A percentile compares a stretch with the other conserved stretches of the same genome.
Evolutionary conservation across 2,797 vertebrate species (phyloP).

Genomic region (Neosilurus mollespiculum): DNA sequence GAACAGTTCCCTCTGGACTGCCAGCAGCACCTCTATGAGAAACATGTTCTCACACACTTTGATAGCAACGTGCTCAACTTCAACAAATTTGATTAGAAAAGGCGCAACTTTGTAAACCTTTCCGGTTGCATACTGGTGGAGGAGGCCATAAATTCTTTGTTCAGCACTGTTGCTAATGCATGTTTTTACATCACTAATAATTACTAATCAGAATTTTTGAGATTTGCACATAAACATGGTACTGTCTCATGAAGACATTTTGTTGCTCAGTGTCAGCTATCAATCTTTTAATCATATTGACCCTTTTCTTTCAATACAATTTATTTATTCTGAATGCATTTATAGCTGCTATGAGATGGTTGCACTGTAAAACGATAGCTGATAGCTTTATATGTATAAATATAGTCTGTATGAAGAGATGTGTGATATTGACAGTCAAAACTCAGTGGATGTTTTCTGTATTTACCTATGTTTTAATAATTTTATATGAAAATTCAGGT

Average conservation of each 20-base stretch:
- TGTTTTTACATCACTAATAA: slow-evolving; percentile 42
- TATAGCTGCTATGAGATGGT: slow-evolving; percentile 37
- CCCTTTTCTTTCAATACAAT: background rate
- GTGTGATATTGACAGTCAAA: background rate
- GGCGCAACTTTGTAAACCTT: background rate
- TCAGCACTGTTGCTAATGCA: slow-evolving; percentile 46
- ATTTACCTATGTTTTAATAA: background rate
- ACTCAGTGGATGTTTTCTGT: slow-evolving; percentile 17
- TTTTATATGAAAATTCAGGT: slow-evolving; percentile 31
- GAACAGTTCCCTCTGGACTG: slow-evolving; percentile 96
- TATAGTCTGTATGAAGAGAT: background rate
- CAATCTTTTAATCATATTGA: background rate
- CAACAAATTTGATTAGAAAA: slow-evolving; percentile 75
- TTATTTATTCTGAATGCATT: slow-evolving; percentile 32
- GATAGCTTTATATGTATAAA: slow-evolving; percentile 39
- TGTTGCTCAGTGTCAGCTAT: slow-evolving; percentile 23
- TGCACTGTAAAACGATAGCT: slow-evolving; percentile 37
- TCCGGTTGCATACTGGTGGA: background rate
- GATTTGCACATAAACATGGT: slow-evolving; percentile 54
- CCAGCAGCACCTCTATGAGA: slow-evolving; percentile 90
- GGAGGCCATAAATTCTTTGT: slow-evolving; percentile 39
- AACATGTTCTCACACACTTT: slow-evolving; percentile 95
- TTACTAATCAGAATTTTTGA: slow-evolving; percentile 45
- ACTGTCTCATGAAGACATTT: slow-evolving; percentile 54
- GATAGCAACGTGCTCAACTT: slow-evolving; percentile 93